Conservation (phyloP, 2,888 invertebrate genomes). For the Ditula angustiorana region DNA sequence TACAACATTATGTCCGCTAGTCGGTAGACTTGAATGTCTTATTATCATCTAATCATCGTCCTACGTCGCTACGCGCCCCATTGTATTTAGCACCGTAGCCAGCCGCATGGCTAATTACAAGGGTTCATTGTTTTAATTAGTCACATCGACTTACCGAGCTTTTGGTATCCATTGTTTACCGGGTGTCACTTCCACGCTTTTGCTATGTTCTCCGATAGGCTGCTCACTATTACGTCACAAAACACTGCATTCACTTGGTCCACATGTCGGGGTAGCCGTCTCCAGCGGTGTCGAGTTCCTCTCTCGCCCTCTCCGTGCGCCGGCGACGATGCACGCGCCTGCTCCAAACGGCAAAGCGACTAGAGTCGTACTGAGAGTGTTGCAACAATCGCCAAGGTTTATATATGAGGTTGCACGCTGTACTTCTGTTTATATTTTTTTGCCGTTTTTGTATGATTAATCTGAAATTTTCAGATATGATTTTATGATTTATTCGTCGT, state of each 20-base stretch:
- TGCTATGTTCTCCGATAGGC: constrained; percentile 50
- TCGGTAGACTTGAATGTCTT: constrained; percentile 1
- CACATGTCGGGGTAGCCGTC: constrained; percentile 72
- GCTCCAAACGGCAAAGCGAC: constrained; percentile 86
- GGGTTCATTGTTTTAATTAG: constrained; percentile 49
- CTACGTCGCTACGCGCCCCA: not conserved
- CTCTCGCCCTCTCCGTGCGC: constrained; percentile 85
- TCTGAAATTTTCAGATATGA: constrained; percentile 16
- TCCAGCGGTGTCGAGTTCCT: constrained; percentile 68
- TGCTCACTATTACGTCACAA: constrained; percentile 74
- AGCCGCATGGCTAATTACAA: constrained; percentile 4
- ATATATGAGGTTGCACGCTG: constrained; percentile 79
- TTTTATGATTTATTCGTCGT: not conserved
- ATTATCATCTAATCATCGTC: not conserved
- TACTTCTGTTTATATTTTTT: constrained; percentile 48
- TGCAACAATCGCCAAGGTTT: constrained; percentile 81
- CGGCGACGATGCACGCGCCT: constrained; percentile 77
- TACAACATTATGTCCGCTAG: not conserved
- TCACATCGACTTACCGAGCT: constrained; percentile 73
- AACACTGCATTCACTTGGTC: constrained; percentile 81
- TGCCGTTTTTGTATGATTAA: constrained; percentile 16
- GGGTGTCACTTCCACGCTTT: constrained; percentile 61
- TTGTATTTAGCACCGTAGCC: constrained; percentile 12
- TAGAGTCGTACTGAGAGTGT: constrained; percentile 85
- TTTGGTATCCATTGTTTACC: constrained; percentile 78